Conservation (phyloP, 2,113 vertebrate genomes). For the Oophaga pumilio region DNA sequence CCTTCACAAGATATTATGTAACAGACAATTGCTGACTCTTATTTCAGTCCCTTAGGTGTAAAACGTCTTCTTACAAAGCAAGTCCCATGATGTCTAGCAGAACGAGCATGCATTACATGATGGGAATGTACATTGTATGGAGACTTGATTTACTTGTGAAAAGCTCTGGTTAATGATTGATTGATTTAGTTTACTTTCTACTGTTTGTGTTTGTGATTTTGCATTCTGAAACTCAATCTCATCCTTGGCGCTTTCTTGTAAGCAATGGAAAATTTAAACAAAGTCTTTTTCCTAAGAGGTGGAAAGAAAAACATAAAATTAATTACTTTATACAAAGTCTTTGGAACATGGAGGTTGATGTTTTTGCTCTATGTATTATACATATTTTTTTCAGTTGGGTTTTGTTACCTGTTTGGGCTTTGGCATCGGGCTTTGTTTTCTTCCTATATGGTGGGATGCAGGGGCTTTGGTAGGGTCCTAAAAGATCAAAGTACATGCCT, state of each 20-base stretch:
- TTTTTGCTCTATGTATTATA: neutral
- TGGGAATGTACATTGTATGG: constrained; percentile 8
- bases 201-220: constrained; percentile 49
- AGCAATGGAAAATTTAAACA: constrained; percentile 43
- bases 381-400: neutral
- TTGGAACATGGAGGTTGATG: neutral
- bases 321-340: constrained; percentile 19
- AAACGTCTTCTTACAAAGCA: constrained; percentile 30
- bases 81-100: neutral
- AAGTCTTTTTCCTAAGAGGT: constrained; percentile 6
- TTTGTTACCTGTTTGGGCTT: neutral
- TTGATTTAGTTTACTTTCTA: constrained; percentile 49
- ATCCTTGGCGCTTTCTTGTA: constrained; percentile 27
- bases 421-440: too few species aligned
- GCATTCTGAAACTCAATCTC: constrained; percentile 11
- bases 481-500: too few species aligned
- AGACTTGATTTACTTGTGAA: neutral
- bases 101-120: constrained; percentile 30
- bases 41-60: constrained; percentile 45
- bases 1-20: constrained; percentile 28
- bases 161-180: constrained; percentile 34
- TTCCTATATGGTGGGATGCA: too few species aligned
- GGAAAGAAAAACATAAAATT: constrained; percentile 38
- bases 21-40: constrained; percentile 33
- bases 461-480: too few species aligned